A percentile compares a stretch with the other conserved stretches of the same genome.
Evolutionary conservation across 2,797 vertebrate genomes (phyloP).

Genomic region (Halcyon badia): DNA sequence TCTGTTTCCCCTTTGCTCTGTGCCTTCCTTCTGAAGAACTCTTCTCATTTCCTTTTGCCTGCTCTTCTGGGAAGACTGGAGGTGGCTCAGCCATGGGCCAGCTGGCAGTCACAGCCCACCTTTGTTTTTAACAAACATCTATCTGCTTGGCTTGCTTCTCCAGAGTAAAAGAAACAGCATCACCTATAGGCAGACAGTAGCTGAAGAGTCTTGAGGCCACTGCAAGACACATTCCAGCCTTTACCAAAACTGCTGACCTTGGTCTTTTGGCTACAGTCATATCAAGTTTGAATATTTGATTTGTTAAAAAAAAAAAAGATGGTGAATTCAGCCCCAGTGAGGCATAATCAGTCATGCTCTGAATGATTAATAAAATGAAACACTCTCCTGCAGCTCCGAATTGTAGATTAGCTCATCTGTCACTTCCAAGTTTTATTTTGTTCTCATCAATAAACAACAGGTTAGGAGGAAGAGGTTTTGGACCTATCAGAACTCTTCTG

Average conservation of each 20-base stretch:
- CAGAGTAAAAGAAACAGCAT: neutral
- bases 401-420: neutral
- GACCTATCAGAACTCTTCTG: neutral
- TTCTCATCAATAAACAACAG: neutral
- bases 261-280: neutral
- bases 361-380: neutral
- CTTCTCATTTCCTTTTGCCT: neutral
- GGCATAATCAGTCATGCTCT: neutral
- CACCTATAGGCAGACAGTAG: neutral
- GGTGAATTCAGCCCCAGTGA: neutral
- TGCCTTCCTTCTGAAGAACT: neutral
- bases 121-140: neutral
- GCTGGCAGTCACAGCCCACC: neutral
- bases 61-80: neutral
- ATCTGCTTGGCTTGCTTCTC: neutral
- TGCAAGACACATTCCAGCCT: neutral
- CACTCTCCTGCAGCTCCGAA: neutral
- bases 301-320: neutral
- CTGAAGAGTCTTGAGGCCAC: neutral
- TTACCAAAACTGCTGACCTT: neutral
- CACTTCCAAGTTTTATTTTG: neutral
- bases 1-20: neutral
- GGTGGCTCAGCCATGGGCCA: neutral
- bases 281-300: neutral
- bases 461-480: neutral